phyloP scores from a whole-genome alignment of 2,113 vertebrate genomes.

The Hylia prasina region DNA sequence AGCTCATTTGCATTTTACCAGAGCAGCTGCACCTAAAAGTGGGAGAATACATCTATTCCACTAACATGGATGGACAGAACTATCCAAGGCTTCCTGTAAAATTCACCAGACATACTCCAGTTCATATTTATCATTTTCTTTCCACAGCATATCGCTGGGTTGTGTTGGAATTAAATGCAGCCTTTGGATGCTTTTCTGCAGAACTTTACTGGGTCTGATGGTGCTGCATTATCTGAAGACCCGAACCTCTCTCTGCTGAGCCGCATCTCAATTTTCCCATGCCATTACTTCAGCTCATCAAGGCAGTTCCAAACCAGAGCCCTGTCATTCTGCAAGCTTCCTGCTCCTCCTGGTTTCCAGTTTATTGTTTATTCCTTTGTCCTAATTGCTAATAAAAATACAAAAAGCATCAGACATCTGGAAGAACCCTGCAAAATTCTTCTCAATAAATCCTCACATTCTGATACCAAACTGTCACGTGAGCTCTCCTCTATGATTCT shows the following conservation, averaged over 20 bases:
- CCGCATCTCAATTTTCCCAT: neutral
- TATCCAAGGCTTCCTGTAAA: neutral
- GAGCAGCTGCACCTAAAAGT: neutral
- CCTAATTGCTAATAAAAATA: neutral
- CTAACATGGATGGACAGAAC: neutral
- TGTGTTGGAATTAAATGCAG: neutral
- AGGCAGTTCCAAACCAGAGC: neutral
- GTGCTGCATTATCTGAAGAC: neutral
- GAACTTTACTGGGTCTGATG: neutral
- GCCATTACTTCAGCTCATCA: neutral
- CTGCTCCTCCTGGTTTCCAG: neutral
- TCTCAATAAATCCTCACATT: neutral
- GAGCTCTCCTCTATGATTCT: neutral
- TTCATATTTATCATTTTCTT: neutral
- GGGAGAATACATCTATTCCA: neutral
- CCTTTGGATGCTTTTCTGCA: neutral
- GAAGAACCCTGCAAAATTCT: neutral
- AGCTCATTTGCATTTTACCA: neutral
- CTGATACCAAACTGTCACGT: neutral
- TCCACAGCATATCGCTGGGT: neutral
- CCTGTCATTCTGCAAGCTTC: neutral
- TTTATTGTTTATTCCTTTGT: neutral
- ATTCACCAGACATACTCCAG: neutral
- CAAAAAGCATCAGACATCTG: neutral
- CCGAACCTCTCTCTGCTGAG: neutral